Base-by-base conservation (phyloP, 2,888 invertebrate genomes). In the Drosophila pseudotakahashii region DNA sequence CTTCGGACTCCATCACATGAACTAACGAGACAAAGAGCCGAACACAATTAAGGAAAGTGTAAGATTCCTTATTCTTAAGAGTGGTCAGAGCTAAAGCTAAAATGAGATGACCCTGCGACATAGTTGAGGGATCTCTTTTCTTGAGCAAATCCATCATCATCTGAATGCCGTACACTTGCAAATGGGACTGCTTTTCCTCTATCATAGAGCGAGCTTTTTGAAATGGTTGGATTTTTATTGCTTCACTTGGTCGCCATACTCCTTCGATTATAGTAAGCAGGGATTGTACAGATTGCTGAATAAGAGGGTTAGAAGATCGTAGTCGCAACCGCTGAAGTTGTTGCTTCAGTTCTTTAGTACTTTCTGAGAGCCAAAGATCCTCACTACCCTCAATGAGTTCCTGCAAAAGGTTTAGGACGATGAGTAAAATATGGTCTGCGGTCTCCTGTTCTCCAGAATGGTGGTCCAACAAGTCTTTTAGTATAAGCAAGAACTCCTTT, bases 31-130 rank as follows among this genome's bases (percentile, higher is more conserved):
- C 90, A 72, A 92, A 89, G 0, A 92, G 69, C 6, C 91, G 83
- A 34, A 92, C 90, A 44, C 91, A 91, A 73, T 92, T 92, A 1
- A 92, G 81, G 55, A 91, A 92, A 2, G 91, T 90, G 47, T 92
- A 92, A 2, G 92, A 92, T 42, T 92, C 92, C 23, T 81, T 81
- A 26, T 88, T 79, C 57, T 89, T 91, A 0, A 92, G 78, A 0
- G 89, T 87, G 16, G 83, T 75, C 60, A 92, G 41, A 0, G 92
- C 91, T 37, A 92, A 64, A 0, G 91, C 92, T 19, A 92, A 75
- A 3, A 92, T 87, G 1, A 90, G 74, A 68, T 91, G 91, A 3
- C 80, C 70, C 52, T 92, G 91, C 0, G 84, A 57, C 13, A 90
- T 50, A 0, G 90, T 84, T 3, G 80, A 79, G 2, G 76, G 52